Base-by-base conservation (phyloP, 92 coral and sea anemone genomes). In the Parazoanthus atlanticus region DNA sequence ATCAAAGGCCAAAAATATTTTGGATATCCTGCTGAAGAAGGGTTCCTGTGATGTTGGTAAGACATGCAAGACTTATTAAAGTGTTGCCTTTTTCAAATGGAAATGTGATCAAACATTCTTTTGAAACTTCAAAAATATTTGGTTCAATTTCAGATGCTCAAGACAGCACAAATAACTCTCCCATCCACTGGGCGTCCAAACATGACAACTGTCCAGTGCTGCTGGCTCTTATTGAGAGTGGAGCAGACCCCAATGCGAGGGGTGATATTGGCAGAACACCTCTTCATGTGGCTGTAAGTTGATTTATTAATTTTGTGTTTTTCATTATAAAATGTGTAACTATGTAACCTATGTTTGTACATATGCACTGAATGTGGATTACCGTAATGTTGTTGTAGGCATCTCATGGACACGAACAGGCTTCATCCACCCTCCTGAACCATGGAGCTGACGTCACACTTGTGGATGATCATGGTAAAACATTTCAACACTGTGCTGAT, bases 401-500 rank as follows among this genome's bases (percentile, higher is more conserved):
- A 84, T 90, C 95, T 16, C 95, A 91, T 85, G 99, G 99, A 29
- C 94, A 91, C 75, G 96, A 90, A 69, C 58, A 58, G 47, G 67
- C 93, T 6, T 95, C 99, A 36, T 90, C 80, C n/a, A 86, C 91
- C 8, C 91, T 97, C 54, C 89, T 97, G 26, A 81, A 90, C 19
- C 92, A 94, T 91, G 99, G 99, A 11, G 99, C 99, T 43, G 96
- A 97, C 91, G 97, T 97, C 30, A 92, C 96, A 3, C 64, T 97
- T n/a, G 93, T 94, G 26, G 99, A 97, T 85, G 99, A 97, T 58
- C 78, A 89, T 79, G 99, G 98, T 93, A 67, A 21, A 93, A 86
- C 16, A 31, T 1, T 31, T 31, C 36, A 46, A 81, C 36, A 81
- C 30, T 52, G 28, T 19, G 72, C 12, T 23, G 15, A 46, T 46